Evolutionary conservation across 2,888 invertebrate species (phyloP).

Genomic region (Chesias legatella): DNA sequence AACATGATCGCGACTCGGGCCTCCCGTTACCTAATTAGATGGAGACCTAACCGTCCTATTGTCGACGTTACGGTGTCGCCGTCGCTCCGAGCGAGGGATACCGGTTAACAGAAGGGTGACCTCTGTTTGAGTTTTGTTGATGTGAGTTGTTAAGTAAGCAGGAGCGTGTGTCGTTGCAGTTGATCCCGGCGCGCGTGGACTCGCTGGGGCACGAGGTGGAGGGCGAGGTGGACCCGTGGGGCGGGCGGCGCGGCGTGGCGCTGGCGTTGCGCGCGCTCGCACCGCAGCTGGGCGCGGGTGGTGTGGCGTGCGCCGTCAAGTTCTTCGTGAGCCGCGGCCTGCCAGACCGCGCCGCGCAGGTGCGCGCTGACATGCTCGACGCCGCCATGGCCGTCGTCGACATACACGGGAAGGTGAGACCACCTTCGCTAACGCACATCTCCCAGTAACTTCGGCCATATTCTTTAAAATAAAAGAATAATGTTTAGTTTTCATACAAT

Average conservation of each 20-base stretch:
- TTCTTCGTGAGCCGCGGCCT: slow-evolving; percentile 93
- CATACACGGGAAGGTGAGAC: slow-evolving; percentile 90
- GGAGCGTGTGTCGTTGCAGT: too few relatives aligned
- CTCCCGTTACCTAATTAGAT: too few relatives aligned
- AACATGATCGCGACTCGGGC: too few relatives aligned
- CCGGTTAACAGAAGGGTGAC: too few relatives aligned
- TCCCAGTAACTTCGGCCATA: too few relatives aligned
- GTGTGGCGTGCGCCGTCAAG: slow-evolving; percentile 85
- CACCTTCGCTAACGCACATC: neutral
- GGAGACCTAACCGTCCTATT: too few relatives aligned
- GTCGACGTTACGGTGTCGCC: too few relatives aligned
- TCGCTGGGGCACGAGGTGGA: slow-evolving; percentile 94
- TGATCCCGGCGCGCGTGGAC: slow-evolving; percentile 93
- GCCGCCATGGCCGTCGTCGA: slow-evolving; percentile 96
- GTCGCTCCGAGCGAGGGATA: too few relatives aligned
- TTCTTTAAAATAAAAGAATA: too few relatives aligned
- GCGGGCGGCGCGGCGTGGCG: slow-evolving; percentile 93
- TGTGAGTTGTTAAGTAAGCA: too few relatives aligned
- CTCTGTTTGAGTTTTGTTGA: too few relatives aligned
- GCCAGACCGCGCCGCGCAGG: slow-evolving; percentile 90
- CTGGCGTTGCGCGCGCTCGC: slow-evolving; percentile 90
- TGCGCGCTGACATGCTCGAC: slow-evolving; percentile 94
- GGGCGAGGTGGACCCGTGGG: slow-evolving; percentile 94
- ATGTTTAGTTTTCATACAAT: too few relatives aligned
- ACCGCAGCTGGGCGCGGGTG: slow-evolving; percentile 83